Percentiles rank a stretch among this genome's conserved stretches.
Conservation (phyloP, 2,888 invertebrate genomes). For the Epinotia bilunana region DNA sequence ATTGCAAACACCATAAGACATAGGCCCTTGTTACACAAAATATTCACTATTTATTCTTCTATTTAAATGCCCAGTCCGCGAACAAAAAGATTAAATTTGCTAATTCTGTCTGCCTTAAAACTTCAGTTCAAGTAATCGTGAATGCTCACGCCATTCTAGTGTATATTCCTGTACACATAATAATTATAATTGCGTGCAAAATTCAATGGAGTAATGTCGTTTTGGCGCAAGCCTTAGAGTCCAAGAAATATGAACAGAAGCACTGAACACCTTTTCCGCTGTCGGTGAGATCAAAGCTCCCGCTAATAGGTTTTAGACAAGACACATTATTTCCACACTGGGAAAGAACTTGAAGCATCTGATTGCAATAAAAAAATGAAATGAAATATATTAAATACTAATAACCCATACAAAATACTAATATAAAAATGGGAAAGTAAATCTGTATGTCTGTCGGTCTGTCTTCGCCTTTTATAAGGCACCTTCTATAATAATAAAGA, state of each 20-base stretch:
- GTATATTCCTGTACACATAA: background rate
- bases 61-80: constrained; percentile 8
- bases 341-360: background rate
- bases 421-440: too few relatives aligned
- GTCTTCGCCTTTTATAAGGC: too few relatives aligned
- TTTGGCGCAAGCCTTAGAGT: too few relatives aligned
- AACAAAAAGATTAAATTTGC: constrained; percentile 19
- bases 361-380: background rate
- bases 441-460: too few relatives aligned
- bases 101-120: constrained; percentile 15
- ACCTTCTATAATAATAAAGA: too few relatives aligned
- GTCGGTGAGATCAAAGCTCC: constrained; percentile 10
- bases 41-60: background rate
- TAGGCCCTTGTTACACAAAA: background rate
- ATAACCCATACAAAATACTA: too few relatives aligned
- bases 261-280: constrained; percentile 12
- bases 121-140: background rate
- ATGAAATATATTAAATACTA: too few relatives aligned
- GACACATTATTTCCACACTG: background rate
- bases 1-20: background rate
- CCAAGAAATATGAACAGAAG: background rate
- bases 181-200: background rate
- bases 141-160: background rate
- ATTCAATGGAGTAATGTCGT: background rate
- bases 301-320: constrained; percentile 6